Conservation (phyloP, 2,797 vertebrate genomes). For the Columba guinea region DNA sequence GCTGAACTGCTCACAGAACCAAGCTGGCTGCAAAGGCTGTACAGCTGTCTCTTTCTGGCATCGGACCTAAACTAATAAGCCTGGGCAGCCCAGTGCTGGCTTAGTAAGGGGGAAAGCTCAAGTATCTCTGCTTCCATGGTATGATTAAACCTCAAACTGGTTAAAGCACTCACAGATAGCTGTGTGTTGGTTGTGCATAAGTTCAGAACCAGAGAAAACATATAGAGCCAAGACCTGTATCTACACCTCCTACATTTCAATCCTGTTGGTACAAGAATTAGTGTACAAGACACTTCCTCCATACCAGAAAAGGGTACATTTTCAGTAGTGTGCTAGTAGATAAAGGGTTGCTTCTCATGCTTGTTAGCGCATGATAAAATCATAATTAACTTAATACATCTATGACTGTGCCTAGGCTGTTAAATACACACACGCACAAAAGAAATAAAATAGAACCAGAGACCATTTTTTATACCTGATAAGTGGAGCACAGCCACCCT, state of each 20-base stretch:
- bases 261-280: background rate
- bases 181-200: background rate
- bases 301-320: background rate
- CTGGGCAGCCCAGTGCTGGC: background rate
- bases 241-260: background rate
- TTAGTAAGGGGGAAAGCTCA: background rate
- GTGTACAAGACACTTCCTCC: accelerated
- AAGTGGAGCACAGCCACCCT: background rate
- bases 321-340: background rate
- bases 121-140: background rate
- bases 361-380: background rate
- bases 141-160: background rate
- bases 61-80: background rate
- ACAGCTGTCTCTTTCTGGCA: constrained; percentile 29
- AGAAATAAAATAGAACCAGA: background rate
- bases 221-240: background rate
- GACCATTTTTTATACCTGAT: background rate
- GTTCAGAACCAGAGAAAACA: background rate
- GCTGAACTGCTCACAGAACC: background rate
- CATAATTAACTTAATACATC: background rate
- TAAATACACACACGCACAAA: background rate
- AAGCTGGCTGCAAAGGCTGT: background rate
- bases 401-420: background rate
- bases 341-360: background rate
- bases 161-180: background rate